These are phyloP conservation scores for Leucoma salicis DNA, from an alignment of 2,888 invertebrate genomes.

Conservation along the genomic window DNA sequence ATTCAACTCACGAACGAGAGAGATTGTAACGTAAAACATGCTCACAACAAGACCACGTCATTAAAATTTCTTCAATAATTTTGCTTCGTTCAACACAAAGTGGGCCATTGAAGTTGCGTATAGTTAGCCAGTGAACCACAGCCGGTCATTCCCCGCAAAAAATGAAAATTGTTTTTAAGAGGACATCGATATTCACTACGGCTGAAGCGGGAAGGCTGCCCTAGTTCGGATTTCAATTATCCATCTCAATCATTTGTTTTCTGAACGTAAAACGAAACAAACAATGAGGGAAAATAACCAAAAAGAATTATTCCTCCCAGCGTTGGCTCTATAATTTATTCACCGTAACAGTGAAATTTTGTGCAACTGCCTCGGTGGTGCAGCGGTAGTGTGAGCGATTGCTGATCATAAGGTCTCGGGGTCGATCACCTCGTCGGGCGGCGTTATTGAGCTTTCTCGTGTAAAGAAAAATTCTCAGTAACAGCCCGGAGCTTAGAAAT, in stretches of 20 bases:
- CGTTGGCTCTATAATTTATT: too few species aligned
- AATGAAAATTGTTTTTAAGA: conserved; percentile 58
- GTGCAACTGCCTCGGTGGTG: too few species aligned
- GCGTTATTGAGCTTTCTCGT: too few species aligned
- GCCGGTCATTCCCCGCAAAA: conserved; percentile 38
- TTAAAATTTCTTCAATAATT: conserved; percentile 47
- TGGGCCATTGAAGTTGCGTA: conserved; percentile 44
- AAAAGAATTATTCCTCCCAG: too few species aligned
- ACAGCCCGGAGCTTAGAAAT: too few species aligned
- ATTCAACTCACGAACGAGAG: conserved; percentile 28
- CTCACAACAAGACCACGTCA: conserved; percentile 21
- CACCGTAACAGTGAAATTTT: too few species aligned
- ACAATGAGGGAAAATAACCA: too few species aligned
- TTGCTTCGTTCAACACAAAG: conserved; percentile 30
- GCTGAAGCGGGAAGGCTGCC: conserved; percentile 34
- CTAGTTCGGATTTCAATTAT: conserved; percentile 60
- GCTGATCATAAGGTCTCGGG: too few species aligned
- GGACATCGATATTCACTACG: conserved; percentile 51
- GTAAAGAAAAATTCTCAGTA: too few species aligned
- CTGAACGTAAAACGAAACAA: conserved; percentile 39
- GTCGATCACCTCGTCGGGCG: too few species aligned
- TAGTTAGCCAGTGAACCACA: conserved; percentile 38
- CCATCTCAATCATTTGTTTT: conserved; percentile 43
- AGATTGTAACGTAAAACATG: conserved; percentile 22
- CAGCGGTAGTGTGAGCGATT: too few species aligned